Conservation (phyloP, 2,888 invertebrate genomes). For the Drosophila testacea region DNA sequence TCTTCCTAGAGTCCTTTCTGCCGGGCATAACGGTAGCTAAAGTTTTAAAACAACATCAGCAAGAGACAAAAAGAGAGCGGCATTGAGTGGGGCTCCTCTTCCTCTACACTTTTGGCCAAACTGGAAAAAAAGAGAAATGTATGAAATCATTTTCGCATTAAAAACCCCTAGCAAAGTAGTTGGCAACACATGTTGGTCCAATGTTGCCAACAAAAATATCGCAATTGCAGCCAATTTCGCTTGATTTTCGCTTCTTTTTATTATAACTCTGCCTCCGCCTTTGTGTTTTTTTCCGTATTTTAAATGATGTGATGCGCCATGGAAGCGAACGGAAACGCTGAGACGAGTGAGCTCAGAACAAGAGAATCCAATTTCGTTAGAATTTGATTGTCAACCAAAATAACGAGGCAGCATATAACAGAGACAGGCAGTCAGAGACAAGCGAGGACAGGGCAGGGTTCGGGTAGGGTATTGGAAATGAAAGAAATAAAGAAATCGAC, state of each 20-base stretch:
- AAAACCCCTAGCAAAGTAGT: conserved; percentile 51
- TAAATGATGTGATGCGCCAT: conserved; percentile 30
- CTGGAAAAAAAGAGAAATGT: conserved; percentile 37
- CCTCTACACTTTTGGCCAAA: not conserved
- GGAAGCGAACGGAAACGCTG: conserved; percentile 27
- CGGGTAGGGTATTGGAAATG: conserved; percentile 13
- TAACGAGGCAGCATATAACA: conserved; percentile 54
- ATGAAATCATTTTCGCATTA: conserved; percentile 70
- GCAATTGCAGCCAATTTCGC: conserved; percentile 66
- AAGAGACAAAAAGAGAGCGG: not conserved
- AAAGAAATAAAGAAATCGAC: conserved; percentile 9
- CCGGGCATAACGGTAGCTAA: conserved; percentile 48
- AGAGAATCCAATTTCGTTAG: conserved; percentile 76
- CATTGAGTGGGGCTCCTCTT: not conserved
- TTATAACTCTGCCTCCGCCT: conserved; percentile 36
- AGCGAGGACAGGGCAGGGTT: conserved; percentile 7
- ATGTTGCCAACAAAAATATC: conserved; percentile 57
- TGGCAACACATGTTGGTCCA: conserved; percentile 59
- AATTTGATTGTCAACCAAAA: conserved; percentile 75
- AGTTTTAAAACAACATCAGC: conserved; percentile 62
- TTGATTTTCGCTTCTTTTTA: conserved; percentile 45
- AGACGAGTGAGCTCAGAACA: conserved; percentile 57
- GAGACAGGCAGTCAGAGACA: conserved; percentile 20
- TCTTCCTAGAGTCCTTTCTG: conserved; percentile 19
- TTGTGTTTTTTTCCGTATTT: conserved; percentile 26